Evolutionary conservation across 2,888 invertebrate species (phyloP), one percentile per base, ranked within the genome.

Genomic region (Coelinius sp.): DNA sequence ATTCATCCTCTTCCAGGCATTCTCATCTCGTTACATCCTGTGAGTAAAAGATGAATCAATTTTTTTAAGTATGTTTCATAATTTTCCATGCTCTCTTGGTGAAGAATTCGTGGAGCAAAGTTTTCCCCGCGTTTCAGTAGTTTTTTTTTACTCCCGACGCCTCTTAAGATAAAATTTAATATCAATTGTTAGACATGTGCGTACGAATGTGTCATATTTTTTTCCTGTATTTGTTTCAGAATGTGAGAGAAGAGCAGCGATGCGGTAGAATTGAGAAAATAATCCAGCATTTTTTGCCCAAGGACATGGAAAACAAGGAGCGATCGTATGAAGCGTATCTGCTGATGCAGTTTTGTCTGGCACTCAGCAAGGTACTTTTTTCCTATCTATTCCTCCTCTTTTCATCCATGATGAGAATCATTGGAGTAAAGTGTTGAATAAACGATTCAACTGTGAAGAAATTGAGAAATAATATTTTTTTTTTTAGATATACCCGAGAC

Each of bases 311-410:
- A n/a, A 75, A 82, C 6, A 82, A 81, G 70, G 83, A 87, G 68
- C 82, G 86, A 73, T 82, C 82, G n/a, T 83, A 82, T 65, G 89
- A 89, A 77, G 83, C 83, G 20, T 88, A 88, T 78, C 83, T 85
- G 71, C 83, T 88, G 65, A 79, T 89, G 68, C 84, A 88, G 59
- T 89, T 89, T 79, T 88, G 88, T 44, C 83, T 86, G 71, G 85
- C 86, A 73, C 84, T 89, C 52, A 86, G 83, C 71, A 88, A 88
- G 85, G 89, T 89, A 79, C 75, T 27, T 71, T 63, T 27, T 22
- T n/a, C 14, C 38, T n/a, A 12, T 25, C n/a, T 12, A 10, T 1
- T 53, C 4, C 20, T 35, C 10, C 24, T 17, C 53, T 12, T 10
- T 4, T 4, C 24, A 41, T 46, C 5, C 31, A 27, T 27, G 5